Conservation (phyloP, 2,797 vertebrate species). For the Trachops cirrhosus region DNA sequence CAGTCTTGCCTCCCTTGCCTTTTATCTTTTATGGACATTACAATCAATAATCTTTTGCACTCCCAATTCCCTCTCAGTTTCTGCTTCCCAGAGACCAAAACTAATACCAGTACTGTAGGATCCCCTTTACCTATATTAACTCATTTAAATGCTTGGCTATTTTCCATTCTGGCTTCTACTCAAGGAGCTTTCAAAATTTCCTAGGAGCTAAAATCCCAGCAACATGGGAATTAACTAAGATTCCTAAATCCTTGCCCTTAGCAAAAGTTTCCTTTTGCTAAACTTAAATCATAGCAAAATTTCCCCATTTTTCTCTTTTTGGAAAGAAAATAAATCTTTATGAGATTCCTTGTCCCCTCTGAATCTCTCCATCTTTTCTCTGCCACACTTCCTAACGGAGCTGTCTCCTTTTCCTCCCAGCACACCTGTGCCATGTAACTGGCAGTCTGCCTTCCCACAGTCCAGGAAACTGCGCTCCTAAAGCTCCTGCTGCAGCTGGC, state of each 20-base stretch:
- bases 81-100: background rate
- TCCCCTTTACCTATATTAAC: background rate
- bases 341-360: background rate
- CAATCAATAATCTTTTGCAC: background rate
- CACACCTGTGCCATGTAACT: rapidly evolving
- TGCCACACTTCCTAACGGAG: background rate
- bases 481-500: background rate
- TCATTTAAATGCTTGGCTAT: background rate
- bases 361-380: background rate
- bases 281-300: background rate
- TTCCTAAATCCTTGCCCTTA: background rate
- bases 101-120: background rate
- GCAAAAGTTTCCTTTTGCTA: background rate
- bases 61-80: background rate
- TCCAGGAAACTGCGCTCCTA: background rate
- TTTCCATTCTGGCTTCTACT: background rate
- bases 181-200: background rate
- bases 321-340: background rate
- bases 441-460: background rate
- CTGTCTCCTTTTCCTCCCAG: background rate
- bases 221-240: background rate
- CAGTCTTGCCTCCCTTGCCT: background rate
- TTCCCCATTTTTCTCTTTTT: background rate
- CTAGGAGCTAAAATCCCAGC: slow-evolving; percentile 16
- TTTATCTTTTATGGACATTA: background rate